These are phyloP conservation scores for Monochamus alternatus DNA, from an alignment of 2,888 invertebrate genomes.

Conservation along the genomic window DNA sequence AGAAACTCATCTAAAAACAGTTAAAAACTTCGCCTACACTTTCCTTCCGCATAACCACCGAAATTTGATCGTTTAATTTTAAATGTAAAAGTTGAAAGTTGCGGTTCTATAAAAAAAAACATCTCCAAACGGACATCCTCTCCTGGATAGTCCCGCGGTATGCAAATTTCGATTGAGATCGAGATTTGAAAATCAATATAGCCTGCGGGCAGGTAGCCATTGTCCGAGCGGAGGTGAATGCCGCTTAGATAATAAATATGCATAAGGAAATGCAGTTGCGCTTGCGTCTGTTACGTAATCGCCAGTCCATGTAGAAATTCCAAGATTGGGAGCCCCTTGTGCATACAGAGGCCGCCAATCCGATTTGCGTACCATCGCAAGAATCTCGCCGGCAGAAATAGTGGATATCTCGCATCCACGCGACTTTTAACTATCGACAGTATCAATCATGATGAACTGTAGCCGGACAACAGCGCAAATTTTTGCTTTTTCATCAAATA, in stretches of 20 bases:
- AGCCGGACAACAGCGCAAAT: too few species aligned
- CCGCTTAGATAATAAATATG: constrained; percentile 34
- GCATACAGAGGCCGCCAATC: background rate
- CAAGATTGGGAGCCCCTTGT: constrained; percentile 6
- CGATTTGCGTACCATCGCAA: background rate
- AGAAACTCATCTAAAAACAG: too few species aligned
- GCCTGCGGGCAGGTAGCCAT: constrained; percentile 38
- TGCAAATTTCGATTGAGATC: constrained; percentile 31
- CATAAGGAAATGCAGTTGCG: constrained; percentile 32
- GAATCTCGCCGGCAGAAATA: background rate
- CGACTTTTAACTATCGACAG: too few species aligned
- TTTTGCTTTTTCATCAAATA: too few species aligned
- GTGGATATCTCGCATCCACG: background rate
- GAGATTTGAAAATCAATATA: constrained; percentile 42
- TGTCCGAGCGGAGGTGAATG: constrained; percentile 36
- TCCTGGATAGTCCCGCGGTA: constrained; percentile 5
- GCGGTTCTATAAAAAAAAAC: background rate
- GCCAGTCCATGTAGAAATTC: constrained; percentile 14
- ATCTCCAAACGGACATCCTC: constrained; percentile 26
- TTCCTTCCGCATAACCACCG: too few species aligned
- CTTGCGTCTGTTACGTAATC: constrained; percentile 27
- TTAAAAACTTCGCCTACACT: too few species aligned
- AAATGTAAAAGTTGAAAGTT: too few species aligned
- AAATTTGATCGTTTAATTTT: too few species aligned
- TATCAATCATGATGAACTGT: too few species aligned